Evolutionary conservation across 2,888 invertebrate species (phyloP).

Genomic region (Hyposoter dolosus): DNA sequence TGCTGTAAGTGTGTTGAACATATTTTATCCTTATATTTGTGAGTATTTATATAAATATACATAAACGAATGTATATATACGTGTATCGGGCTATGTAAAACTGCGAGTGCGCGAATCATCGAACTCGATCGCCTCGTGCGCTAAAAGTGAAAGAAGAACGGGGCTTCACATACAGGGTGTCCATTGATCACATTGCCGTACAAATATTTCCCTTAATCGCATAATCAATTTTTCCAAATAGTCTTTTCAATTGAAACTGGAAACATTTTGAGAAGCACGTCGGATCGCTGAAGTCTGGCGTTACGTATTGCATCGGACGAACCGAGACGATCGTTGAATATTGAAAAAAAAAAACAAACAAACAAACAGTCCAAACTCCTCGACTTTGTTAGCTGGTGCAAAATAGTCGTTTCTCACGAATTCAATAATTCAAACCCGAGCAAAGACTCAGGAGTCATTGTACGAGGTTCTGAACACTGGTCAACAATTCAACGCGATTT

Average conservation of each 20-base stretch:
- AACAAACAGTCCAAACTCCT: no score
- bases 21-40: not conserved
- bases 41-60: not conserved
- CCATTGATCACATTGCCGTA: not conserved
- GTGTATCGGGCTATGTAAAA: conserved; percentile 7
- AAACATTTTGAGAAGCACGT: no score
- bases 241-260: not conserved
- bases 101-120: conserved; percentile 56
- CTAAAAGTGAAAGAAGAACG: conserved; percentile 72
- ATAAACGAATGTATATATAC: not conserved
- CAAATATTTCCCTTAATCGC: not conserved
- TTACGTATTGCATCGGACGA: no score
- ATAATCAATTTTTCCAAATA: not conserved
- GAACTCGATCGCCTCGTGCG: conserved; percentile 46
- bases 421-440: no score
- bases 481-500: no score
- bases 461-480: no score
- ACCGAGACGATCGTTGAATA: no score
- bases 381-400: no score
- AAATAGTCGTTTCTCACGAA: no score
- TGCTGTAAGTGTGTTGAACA: conserved; percentile 6
- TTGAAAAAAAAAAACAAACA: no score
- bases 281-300: no score
- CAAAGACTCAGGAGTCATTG: no score
- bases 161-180: conserved; percentile 2